Evolutionary conservation across 2,113 vertebrate species (phyloP).

Genomic region (Hippoglossus stenolepis): DNA sequence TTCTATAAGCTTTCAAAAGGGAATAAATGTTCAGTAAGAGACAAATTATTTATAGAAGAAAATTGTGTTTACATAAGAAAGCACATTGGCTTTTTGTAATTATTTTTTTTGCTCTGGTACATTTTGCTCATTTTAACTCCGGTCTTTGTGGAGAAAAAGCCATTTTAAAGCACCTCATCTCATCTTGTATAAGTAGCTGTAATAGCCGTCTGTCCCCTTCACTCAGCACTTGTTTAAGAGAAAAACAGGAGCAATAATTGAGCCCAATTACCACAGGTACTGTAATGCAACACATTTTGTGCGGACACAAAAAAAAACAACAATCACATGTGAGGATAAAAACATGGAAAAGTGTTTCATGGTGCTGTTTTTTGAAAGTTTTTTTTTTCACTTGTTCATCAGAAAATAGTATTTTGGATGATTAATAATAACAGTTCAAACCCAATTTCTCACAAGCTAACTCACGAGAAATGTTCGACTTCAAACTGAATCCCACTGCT

Average conservation of each 20-base stretch:
- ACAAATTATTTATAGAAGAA: conserved; percentile 58
- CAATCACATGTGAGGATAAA: not conserved
- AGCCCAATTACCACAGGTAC: conserved; percentile 32
- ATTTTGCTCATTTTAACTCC: conserved; percentile 37
- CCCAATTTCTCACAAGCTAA: not conserved
- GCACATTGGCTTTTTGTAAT: conserved; percentile 54
- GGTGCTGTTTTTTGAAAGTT: conserved; percentile 27
- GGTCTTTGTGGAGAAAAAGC: conserved; percentile 16
- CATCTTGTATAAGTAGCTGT: conserved; percentile 29
- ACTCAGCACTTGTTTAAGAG: conserved; percentile 22
- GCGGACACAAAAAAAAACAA: conserved; percentile 1
- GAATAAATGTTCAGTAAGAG: conserved; percentile 48
- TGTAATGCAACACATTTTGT: conserved; percentile 28
- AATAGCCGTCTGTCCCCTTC: conserved; percentile 36
- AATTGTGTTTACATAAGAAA: conserved; percentile 38
- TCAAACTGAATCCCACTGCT: too few relatives aligned
- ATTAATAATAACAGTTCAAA: not conserved
- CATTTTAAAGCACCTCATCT: conserved; percentile 42
- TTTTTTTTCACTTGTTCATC: not conserved
- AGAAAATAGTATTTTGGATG: conserved; percentile 4
- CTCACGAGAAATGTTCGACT: too few relatives aligned
- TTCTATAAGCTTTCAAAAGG: conserved; percentile 53
- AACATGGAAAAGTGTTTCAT: conserved; percentile 20
- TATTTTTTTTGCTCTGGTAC: conserved; percentile 9
- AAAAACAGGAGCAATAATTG: conserved; percentile 31